phyloP scores from a whole-genome alignment of 2,888 invertebrate species.

The Eucriotettix oculatus region DNA sequence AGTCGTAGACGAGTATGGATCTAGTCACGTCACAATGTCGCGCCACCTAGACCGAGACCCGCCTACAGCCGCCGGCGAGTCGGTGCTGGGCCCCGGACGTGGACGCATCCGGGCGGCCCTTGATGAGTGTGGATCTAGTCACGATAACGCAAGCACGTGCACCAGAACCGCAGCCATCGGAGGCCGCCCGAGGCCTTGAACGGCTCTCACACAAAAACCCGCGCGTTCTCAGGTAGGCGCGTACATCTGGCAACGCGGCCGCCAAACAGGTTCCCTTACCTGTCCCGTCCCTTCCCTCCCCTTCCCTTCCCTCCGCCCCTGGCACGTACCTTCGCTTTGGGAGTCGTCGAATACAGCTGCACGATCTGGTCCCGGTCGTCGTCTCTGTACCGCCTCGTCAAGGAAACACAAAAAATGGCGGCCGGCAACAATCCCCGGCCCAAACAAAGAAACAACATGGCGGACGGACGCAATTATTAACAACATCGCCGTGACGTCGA shows the following conservation, averaged over 20 bases:
- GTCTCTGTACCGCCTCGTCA: too few relatives aligned
- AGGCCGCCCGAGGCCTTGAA: conserved; percentile 21
- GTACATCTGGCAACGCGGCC: conserved; percentile 2
- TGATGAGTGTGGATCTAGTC: conserved; percentile 87
- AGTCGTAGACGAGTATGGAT: conserved; percentile 73
- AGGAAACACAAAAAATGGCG: too few relatives aligned
- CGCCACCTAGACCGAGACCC: conserved; percentile 69
- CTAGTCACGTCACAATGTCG: conserved; percentile 52
- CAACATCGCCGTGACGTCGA: too few relatives aligned
- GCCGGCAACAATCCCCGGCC: too few relatives aligned
- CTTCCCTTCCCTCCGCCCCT: background rate
- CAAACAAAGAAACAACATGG: too few relatives aligned
- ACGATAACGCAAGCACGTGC: conserved; percentile 39
- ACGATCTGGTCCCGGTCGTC: conserved; percentile 4
- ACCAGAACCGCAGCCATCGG: conserved; percentile 60
- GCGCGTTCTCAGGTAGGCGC: background rate
- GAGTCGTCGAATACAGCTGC: conserved; percentile 4
- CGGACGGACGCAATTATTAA: too few relatives aligned
- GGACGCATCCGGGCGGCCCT: conserved; percentile 17
- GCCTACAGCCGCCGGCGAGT: conserved; percentile 25
- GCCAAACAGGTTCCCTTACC: background rate
- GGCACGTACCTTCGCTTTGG: conserved; percentile 8
- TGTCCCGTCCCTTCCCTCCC: background rate
- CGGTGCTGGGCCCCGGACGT: too few relatives aligned
- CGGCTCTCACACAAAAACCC: background rate